Evolutionary conservation across 2,888 invertebrate species (phyloP).

Genomic region (Caenorhabditis plicata): DNA sequence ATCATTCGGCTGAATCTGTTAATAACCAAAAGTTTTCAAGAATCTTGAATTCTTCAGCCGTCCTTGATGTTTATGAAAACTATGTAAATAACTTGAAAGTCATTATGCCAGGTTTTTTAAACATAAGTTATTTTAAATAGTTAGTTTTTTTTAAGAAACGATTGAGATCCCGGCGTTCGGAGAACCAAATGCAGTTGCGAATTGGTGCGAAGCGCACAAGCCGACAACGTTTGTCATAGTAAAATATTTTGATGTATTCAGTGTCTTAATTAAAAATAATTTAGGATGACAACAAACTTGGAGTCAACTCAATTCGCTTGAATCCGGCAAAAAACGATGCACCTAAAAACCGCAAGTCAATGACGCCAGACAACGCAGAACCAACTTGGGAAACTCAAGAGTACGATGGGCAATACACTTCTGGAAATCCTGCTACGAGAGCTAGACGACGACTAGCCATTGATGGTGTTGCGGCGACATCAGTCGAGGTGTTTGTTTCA

Average conservation of each 20-base stretch:
- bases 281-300: constrained; percentile 5
- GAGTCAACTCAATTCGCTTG: constrained; percentile 24
- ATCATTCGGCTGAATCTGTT: not conserved
- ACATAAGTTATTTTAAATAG: not conserved
- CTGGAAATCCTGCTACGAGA: no score
- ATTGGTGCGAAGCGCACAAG: constrained; percentile 33
- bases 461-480: constrained; percentile 23
- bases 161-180: constrained; percentile 23
- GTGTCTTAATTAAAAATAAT: not conserved
- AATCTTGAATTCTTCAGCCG: constrained; percentile 7
- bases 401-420: no score
- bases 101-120: constrained; percentile 5
- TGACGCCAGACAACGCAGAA: no score
- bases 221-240: constrained; percentile 12
- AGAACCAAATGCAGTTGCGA: constrained; percentile 32
- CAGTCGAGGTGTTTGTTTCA: constrained; percentile 49
- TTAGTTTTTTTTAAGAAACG: not conserved
- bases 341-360: no score
- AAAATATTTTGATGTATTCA: not conserved
- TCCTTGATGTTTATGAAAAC: constrained; percentile 27
- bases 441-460: constrained; percentile 22
- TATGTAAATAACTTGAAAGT: constrained; percentile 28
- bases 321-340: constrained; percentile 2
- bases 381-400: no score
- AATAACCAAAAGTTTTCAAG: not conserved